A percentile compares a stretch with the other conserved stretches of the same genome.
Conservation (phyloP, 2,113 vertebrate genomes). For the Myanophis thanlyinensis region DNA sequence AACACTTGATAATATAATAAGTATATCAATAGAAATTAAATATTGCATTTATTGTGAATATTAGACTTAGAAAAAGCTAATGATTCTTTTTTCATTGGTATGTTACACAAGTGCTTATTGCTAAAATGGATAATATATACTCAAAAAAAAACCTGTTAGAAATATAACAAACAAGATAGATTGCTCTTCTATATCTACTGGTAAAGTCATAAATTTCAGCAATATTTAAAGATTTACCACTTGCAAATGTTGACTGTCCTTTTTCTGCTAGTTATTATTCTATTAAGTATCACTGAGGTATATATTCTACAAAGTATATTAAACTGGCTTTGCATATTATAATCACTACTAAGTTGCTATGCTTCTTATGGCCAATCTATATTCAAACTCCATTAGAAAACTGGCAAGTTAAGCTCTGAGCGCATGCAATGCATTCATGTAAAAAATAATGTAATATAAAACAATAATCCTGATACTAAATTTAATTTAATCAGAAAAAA, state of each 20-base stretch:
- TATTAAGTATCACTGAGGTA: neutral
- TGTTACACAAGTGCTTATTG: neutral
- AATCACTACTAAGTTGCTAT: neutral
- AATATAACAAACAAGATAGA: neutral
- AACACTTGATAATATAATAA: neutral
- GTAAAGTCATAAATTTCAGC: neutral
- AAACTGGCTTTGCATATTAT: neutral
- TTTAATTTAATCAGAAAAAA: neutral
- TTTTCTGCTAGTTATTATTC: neutral
- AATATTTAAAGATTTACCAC: neutral
- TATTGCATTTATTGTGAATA: neutral
- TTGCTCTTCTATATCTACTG: neutral
- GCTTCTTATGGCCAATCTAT: neutral
- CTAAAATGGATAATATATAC: neutral
- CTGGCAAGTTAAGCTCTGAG: neutral
- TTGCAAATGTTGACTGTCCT: neutral
- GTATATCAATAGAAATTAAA: neutral
- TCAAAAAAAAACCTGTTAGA: neutral
- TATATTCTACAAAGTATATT: neutral
- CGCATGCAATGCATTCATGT: neutral
- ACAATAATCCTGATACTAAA: neutral
- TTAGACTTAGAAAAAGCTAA: neutral
- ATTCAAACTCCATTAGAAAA: neutral
- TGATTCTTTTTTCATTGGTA: neutral
- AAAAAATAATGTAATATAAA: neutral